These are phyloP conservation scores for Spongilla lacustris DNA, from an alignment of 37 sponge, comb jelly and placozoan species.

Conservation along the genomic window DNA sequence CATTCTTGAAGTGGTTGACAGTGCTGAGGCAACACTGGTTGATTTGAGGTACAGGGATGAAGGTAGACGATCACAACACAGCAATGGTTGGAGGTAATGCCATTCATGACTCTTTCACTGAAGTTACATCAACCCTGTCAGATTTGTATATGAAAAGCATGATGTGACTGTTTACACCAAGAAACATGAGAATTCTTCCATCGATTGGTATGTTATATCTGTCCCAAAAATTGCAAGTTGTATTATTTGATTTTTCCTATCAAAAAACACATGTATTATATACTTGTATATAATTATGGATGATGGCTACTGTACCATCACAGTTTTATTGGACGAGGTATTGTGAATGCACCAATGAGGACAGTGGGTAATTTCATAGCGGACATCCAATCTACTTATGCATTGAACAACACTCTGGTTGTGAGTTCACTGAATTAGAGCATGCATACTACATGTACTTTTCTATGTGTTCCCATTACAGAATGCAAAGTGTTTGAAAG, in stretches of 20 bases:
- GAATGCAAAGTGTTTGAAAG: conserved; percentile 1
- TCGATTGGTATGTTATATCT: conserved; percentile 27
- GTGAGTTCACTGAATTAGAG: background rate
- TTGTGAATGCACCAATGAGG: conserved; percentile 21
- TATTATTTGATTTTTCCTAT: too few species aligned
- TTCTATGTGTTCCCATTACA: background rate
- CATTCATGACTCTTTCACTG: background rate
- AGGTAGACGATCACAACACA: conserved; percentile 8
- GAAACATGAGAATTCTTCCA: conserved; percentile 21
- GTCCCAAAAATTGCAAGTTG: background rate
- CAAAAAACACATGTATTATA: too few species aligned
- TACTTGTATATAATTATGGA: too few species aligned
- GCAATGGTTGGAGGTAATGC: conserved; percentile 71
- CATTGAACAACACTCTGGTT: background rate
- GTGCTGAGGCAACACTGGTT: conserved; percentile 60
- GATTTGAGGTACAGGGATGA: conserved; percentile 35
- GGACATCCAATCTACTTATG: background rate
- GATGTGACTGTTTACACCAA: conserved; percentile 62
- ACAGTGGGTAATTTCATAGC: conserved; percentile 2
- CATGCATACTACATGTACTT: background rate
- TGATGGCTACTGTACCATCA: background rate
- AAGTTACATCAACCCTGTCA: background rate
- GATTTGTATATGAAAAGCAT: conserved; percentile 65
- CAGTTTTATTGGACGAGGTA: conserved; percentile 26
- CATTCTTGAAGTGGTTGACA: background rate